phyloP scores from a whole-genome alignment of 2,888 invertebrate species.

The Cerastis leucographa region DNA sequence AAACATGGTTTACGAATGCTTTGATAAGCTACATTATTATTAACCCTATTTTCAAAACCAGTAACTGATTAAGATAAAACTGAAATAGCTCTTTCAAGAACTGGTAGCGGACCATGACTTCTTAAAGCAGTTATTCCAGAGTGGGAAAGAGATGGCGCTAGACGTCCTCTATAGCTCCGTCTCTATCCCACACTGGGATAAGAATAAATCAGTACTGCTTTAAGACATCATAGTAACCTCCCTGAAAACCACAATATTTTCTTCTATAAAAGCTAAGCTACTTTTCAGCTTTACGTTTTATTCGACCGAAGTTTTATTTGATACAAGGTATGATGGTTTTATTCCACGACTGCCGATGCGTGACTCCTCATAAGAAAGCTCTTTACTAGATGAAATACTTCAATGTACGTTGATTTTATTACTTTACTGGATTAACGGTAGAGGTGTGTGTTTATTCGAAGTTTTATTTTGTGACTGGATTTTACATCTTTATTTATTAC shows the following conservation, averaged over 20 bases:
- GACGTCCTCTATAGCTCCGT: too few relatives aligned
- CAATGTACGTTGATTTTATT: conserved; percentile 37
- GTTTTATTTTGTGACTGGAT: conserved; percentile 7
- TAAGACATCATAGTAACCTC: too few relatives aligned
- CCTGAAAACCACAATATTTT: conserved; percentile 14
- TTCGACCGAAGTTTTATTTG: conserved; percentile 26
- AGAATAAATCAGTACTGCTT: too few relatives aligned
- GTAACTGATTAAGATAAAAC: not conserved
- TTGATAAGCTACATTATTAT: not conserved
- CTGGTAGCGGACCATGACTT: too few relatives aligned
- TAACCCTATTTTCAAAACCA: not conserved
- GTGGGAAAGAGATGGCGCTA: too few relatives aligned
- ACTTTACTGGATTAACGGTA: conserved; percentile 1
- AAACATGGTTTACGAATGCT: too few relatives aligned
- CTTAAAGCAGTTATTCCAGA: too few relatives aligned
- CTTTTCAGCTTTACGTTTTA: conserved; percentile 9
- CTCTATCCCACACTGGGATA: too few relatives aligned
- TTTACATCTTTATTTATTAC: not conserved
- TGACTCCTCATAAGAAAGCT: conserved; percentile 61
- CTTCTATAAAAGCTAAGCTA: conserved; percentile 1
- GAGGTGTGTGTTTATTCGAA: conserved; percentile 9
- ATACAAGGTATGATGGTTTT: conserved; percentile 49
- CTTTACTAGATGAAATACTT: conserved; percentile 65
- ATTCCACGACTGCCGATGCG: conserved; percentile 39
- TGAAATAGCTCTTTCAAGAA: not conserved